Evolutionary conservation across 1,140 invertebrate species (phyloP).

Genomic region (Lepidostoma basale): DNA sequence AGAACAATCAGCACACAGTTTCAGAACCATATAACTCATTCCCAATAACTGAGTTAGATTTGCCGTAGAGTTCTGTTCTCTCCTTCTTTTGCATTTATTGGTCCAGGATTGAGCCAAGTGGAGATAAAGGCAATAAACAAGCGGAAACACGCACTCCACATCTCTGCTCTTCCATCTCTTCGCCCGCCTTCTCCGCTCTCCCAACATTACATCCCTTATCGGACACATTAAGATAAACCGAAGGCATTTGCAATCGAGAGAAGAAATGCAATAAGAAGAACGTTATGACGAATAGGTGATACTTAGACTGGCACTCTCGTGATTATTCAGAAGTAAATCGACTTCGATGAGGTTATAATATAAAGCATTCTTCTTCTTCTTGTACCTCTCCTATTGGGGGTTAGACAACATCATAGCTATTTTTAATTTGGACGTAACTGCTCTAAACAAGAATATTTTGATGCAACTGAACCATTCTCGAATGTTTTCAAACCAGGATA

Average conservation of each 20-base stretch:
- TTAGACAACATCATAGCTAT: too few relatives aligned
- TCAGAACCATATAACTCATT: background rate
- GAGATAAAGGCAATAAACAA: constrained; percentile 26
- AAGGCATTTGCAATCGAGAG: constrained; percentile 13
- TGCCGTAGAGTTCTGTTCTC: background rate
- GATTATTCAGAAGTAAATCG: too few relatives aligned
- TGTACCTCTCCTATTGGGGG: too few relatives aligned
- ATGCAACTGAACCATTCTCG: too few relatives aligned
- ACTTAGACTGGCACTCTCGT: too few relatives aligned
- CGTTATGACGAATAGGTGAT: constrained; percentile 23
- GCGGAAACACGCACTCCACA: constrained; percentile 21
- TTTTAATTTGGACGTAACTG: too few relatives aligned
- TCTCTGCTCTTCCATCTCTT: background rate
- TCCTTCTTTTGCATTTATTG: constrained; percentile 16
- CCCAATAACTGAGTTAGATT: background rate
- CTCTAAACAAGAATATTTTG: too few relatives aligned
- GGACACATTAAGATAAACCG: constrained; percentile 28
- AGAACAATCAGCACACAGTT: too few relatives aligned
- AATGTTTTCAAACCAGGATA: too few relatives aligned
- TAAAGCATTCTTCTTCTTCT: too few relatives aligned
- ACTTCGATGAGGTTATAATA: too few relatives aligned
- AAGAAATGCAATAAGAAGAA: constrained; percentile 9
- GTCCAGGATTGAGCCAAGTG: constrained; percentile 11
- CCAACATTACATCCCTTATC: constrained; percentile 14
- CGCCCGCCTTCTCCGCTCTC: too few relatives aligned